Evolutionary conservation across 2,797 vertebrate genomes (phyloP).

Genomic region (Taenioides sp.): DNA sequence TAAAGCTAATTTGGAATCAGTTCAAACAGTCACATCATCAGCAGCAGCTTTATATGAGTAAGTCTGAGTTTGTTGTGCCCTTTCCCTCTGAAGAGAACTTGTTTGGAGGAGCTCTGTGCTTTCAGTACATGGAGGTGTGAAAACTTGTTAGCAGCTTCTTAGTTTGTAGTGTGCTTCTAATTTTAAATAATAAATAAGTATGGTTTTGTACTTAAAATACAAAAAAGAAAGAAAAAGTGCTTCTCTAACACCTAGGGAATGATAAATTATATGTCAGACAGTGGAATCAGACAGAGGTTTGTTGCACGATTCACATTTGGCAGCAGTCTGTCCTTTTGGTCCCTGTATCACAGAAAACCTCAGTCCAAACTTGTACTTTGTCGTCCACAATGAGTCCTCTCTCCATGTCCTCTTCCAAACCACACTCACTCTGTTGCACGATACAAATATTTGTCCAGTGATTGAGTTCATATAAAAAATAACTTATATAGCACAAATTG

Average conservation of each 20-base stretch:
- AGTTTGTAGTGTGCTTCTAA: neutral
- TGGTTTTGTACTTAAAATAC: neutral
- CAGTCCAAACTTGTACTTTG: neutral
- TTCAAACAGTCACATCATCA: neutral
- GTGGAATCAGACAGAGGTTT: constrained; percentile 5
- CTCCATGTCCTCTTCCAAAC: constrained; percentile 11
- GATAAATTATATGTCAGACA: neutral
- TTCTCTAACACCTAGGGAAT: neutral
- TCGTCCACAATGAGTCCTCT: constrained; percentile 8
- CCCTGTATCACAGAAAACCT: constrained; percentile 18
- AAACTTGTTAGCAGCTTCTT: neutral
- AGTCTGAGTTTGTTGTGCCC: neutral
- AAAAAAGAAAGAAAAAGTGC: neutral
- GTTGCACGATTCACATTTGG: constrained; percentile 18
- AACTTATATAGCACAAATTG: constrained; percentile 38
- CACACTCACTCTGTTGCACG: constrained; percentile 1
- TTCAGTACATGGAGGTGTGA: constrained; percentile 1
- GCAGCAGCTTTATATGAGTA: neutral
- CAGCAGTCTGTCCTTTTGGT: constrained; percentile 50
- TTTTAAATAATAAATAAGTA: neutral
- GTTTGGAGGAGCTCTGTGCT: neutral
- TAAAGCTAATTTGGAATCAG: neutral
- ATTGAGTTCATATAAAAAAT: constrained; percentile 18
- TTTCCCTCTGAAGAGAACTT: neutral
- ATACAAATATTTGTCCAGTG: constrained; percentile 1